Percentiles rank a stretch among this genome's conserved stretches.
phyloP scores from a whole-genome alignment of 2,113 vertebrate species.

The Charina bottae region DNA sequence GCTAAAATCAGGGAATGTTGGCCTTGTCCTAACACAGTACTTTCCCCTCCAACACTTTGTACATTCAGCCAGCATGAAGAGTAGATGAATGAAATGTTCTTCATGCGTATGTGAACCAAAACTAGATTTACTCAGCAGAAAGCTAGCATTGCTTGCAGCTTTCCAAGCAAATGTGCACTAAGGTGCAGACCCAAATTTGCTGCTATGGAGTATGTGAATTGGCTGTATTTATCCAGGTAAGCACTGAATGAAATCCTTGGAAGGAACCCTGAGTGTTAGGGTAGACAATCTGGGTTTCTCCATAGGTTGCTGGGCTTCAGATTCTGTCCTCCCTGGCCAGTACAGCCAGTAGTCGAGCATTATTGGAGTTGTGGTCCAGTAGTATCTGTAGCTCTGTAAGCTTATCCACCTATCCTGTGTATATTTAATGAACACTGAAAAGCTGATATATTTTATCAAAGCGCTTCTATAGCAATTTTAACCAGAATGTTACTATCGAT shows the following conservation, averaged over 20 bases:
- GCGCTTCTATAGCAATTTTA: slow-evolving; percentile 37
- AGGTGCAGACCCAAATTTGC: slow-evolving; percentile 39
- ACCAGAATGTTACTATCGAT: not conserved
- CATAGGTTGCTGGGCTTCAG: not conserved
- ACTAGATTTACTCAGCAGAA: not conserved
- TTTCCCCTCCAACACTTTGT: slow-evolving; percentile 1
- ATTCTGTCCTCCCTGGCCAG: not conserved
- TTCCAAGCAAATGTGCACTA: not conserved
- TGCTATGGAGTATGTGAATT: slow-evolving; percentile 35
- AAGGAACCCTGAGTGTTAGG: not conserved
- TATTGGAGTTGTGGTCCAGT: not conserved
- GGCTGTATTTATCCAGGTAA: slow-evolving; percentile 17
- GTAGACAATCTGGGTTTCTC: not conserved
- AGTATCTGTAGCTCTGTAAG: slow-evolving; percentile 12
- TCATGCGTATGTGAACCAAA: slow-evolving; percentile 27
- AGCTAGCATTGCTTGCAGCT: not conserved
- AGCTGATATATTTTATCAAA: slow-evolving; percentile 46
- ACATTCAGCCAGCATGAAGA: not conserved
- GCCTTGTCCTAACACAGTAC: not conserved
- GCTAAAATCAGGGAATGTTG: not conserved
- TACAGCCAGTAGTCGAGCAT: not conserved
- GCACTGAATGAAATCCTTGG: slow-evolving; percentile 31
- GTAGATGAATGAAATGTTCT: slow-evolving; percentile 8
- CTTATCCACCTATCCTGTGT: slow-evolving; percentile 42
- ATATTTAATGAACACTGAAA: slow-evolving; percentile 59